Conservation (phyloP, 2,888 invertebrate species). For the Lycophotia porphyrea region DNA sequence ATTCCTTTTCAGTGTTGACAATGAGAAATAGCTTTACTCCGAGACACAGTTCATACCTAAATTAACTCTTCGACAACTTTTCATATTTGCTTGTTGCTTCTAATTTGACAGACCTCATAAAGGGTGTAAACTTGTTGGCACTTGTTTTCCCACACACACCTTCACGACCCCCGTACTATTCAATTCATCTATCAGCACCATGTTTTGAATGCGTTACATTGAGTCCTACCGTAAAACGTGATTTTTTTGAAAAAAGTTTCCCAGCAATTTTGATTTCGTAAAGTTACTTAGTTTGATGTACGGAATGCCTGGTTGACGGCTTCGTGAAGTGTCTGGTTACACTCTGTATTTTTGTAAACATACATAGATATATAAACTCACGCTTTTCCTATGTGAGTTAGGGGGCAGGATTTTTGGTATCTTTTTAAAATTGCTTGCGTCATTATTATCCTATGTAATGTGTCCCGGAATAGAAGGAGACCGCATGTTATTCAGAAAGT, state of each 20-base stretch:
- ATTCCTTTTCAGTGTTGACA: conserved; percentile 34
- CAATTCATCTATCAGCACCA: too few relatives aligned
- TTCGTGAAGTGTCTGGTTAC: too few relatives aligned
- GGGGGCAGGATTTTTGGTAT: neutral
- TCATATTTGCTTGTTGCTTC: neutral
- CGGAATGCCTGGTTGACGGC: too few relatives aligned
- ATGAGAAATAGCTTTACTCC: conserved; percentile 12
- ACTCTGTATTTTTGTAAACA: conserved; percentile 1
- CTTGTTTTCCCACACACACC: too few relatives aligned
- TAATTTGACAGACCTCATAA: neutral
- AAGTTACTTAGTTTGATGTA: too few relatives aligned
- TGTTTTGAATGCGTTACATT: too few relatives aligned
- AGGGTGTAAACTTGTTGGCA: too few relatives aligned
- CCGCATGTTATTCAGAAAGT: conserved; percentile 42
- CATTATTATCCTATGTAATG: neutral
- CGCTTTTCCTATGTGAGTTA: neutral
- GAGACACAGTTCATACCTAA: conserved; percentile 12
- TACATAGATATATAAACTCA: neutral
- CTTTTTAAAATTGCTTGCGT: neutral
- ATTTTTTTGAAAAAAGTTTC: too few relatives aligned
- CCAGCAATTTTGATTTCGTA: too few relatives aligned
- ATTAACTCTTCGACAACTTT: neutral
- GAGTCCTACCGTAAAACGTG: too few relatives aligned
- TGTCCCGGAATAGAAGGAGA: conserved; percentile 29
- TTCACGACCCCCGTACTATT: too few relatives aligned